Base-by-base conservation (phyloP, 2,888 invertebrate species). In the Apotomis turbidana region DNA sequence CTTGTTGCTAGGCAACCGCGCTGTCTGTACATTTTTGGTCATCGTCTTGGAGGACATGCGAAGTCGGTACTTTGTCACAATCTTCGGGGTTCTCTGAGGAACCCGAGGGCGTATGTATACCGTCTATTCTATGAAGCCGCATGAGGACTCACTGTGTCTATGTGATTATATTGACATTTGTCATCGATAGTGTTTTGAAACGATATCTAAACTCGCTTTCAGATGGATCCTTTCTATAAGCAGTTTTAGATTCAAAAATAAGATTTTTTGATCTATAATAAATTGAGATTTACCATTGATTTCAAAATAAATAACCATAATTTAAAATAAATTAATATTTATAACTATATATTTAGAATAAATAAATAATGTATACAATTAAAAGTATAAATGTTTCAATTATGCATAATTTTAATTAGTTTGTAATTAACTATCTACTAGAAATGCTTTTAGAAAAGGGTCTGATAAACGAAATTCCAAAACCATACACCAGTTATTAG, bases 11-110 rank as follows among this genome's bases (percentile, higher is more conserved):
- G 75, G 88, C 88, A 85, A 88, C 88, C 80, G 81, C 80, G 83
- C 83, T 71, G 85, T 86, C 80, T 87, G 86, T 85, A 87, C 77
- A 76, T 79, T 87, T 90, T 91, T 90, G 91, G 91, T 91, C 91
- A 88, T 85, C 83, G 82, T 87, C 89, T 90, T 88, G 87, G 87
- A 85, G 86, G 88, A 77, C 87, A 85, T 83, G 80, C 79, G 83
- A 83, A 81, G 80, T 81, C 82, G 82, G 83, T 80, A 85, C 81
- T 62, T 62, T 27, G 69, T 73, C 66, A 58, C 36, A 55, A 46
- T 51, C 27, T 69, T 27, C 15, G n/a, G 61, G 61, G 44, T 38
- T 51, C 36, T 27, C 49, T 51, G 3, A 1, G 27, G 4, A n/a
- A 44, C 51, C 63, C 38, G 41, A 51, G 44, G 49, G 15, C 46